Percentiles rank a stretch among this genome's conserved stretches.
phyloP scores from a whole-genome alignment of 2,888 invertebrate genomes.

The Noctuana brunneofusca region DNA sequence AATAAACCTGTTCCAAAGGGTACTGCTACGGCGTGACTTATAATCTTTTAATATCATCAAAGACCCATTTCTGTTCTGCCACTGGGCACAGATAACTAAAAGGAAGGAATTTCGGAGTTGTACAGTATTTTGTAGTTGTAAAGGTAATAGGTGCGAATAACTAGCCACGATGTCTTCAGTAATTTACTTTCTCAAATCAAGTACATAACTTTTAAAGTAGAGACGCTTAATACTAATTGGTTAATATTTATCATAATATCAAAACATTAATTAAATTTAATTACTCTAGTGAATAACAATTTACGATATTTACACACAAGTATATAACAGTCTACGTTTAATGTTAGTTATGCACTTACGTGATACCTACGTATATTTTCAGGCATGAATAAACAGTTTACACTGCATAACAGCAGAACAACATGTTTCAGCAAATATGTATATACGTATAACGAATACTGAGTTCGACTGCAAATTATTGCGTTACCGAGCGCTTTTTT shows the following conservation, averaged over 20 bases:
- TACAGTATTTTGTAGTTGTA: neutral
- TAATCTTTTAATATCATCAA: slow-evolving; percentile 2
- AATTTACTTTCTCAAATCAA: too few species aligned
- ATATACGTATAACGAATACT: neutral
- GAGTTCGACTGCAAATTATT: slow-evolving; percentile 29
- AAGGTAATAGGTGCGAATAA: too few species aligned
- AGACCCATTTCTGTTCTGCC: neutral
- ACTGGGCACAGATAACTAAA: neutral
- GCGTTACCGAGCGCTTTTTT: slow-evolving; percentile 30
- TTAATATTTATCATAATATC: too few species aligned
- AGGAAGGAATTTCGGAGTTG: neutral
- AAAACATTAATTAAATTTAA: too few species aligned
- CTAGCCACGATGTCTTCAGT: too few species aligned
- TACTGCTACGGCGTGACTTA: neutral
- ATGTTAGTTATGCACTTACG: too few species aligned
- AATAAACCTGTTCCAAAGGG: slow-evolving; percentile 1
- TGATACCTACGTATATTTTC: neutral
- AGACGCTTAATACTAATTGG: too few species aligned
- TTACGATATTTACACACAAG: too few species aligned
- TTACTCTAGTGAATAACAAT: too few species aligned
- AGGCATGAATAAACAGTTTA: neutral
- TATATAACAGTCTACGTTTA: too few species aligned
- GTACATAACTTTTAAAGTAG: too few species aligned
- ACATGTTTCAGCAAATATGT: neutral
- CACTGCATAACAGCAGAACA: neutral